Percentiles rank a stretch among this genome's conserved stretches.
Conservation (phyloP, 2,888 invertebrate species). For the Cephus runcator region DNA sequence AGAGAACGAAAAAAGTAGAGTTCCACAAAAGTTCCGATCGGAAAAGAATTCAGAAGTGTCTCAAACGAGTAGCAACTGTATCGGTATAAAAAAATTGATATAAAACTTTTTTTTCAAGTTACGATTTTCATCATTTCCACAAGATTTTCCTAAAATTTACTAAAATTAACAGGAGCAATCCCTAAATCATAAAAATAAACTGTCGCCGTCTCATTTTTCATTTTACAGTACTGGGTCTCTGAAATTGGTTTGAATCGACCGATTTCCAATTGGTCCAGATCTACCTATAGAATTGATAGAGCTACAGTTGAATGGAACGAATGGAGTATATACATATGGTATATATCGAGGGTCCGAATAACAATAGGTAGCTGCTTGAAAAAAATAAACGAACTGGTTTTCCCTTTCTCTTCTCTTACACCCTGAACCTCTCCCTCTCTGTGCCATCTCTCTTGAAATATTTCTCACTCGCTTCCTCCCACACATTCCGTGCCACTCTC, state of each 20-base stretch:
- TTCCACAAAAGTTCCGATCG: neutral
- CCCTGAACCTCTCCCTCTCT: neutral
- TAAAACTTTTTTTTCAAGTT: too few species aligned
- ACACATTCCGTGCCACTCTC: neutral
- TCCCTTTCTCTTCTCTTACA: slow-evolving; percentile 1
- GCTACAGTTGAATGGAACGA: slow-evolving; percentile 35
- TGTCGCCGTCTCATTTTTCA: neutral
- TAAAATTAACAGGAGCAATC: neutral
- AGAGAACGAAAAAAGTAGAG: neutral
- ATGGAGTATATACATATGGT: slow-evolving; percentile 7
- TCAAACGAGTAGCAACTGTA: neutral
- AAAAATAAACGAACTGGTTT: slow-evolving; percentile 37
- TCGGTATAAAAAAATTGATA: neutral
- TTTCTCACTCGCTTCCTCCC: neutral
- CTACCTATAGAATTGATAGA: slow-evolving; percentile 42
- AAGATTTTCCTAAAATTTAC: neutral
- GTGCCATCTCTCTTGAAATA: neutral
- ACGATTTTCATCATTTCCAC: neutral
- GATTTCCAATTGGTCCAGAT: slow-evolving; percentile 37
- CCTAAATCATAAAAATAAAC: neutral
- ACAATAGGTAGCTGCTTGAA: slow-evolving; percentile 39
- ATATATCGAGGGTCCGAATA: slow-evolving; percentile 33
- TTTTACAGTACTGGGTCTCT: neutral
- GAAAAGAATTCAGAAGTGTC: neutral
- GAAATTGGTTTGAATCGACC: slow-evolving; percentile 16